phyloP scores from a whole-genome alignment of 1,140 invertebrate species.

The Maconellicoccus hirsutus region DNA sequence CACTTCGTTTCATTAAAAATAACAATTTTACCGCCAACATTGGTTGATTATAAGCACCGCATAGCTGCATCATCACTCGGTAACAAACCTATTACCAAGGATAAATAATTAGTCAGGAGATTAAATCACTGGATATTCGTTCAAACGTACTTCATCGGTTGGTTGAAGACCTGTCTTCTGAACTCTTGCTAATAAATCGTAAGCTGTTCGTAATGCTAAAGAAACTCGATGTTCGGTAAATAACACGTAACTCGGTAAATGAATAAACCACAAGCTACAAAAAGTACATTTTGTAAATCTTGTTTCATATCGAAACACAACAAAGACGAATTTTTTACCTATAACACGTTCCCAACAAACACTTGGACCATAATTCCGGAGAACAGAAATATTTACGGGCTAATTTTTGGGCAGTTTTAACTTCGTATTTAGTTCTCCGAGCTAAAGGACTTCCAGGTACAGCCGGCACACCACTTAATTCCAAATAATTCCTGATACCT shows the following conservation, averaged over 20 bases:
- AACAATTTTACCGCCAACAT: slow-evolving; percentile 88
- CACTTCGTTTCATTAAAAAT: slow-evolving; percentile 88
- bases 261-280: slow-evolving; percentile 91
- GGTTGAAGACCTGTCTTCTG: slow-evolving; percentile 64
- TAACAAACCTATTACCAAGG: slow-evolving; percentile 90
- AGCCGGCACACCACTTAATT: slow-evolving; percentile 28
- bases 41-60: slow-evolving; percentile 86
- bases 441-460: slow-evolving; percentile 78
- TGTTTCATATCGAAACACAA: neutral
- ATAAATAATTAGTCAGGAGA: slow-evolving; percentile 13
- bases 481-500: slow-evolving; percentile 31
- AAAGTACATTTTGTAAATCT: slow-evolving; percentile 17
- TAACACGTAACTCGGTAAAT: slow-evolving; percentile 67
- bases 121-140: neutral
- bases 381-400: slow-evolving; percentile 55
- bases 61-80: slow-evolving; percentile 95
- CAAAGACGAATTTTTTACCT: slow-evolving; percentile 32
- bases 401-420: slow-evolving; percentile 78
- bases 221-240: slow-evolving; percentile 52
- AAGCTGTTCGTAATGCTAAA: slow-evolving; percentile 68
- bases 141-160: slow-evolving; percentile 68
- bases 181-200: slow-evolving; percentile 74
- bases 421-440: slow-evolving; percentile 85
- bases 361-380: slow-evolving; percentile 85
- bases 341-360: slow-evolving; percentile 71